These are phyloP conservation scores for Eupithecia vulgata DNA, from an alignment of 2,888 invertebrate genomes.

Conservation along the genomic window DNA sequence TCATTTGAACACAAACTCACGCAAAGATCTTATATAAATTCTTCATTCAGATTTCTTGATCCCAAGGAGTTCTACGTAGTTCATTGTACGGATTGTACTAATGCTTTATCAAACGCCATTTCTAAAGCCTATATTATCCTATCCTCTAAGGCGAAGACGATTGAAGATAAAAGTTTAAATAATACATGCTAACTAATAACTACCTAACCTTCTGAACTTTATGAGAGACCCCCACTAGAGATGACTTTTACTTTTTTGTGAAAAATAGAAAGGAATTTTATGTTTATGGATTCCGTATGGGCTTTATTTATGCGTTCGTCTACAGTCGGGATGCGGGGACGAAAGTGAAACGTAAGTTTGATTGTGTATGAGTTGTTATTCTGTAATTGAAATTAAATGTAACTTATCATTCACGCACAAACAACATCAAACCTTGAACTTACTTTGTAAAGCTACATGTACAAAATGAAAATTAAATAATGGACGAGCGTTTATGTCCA, in stretches of 20 bases:
- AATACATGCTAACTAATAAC: slow-evolving; percentile 17
- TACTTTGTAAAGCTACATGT: background rate
- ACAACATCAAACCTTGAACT: background rate
- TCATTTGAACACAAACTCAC: slow-evolving; percentile 36
- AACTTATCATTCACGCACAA: background rate
- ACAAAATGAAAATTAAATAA: background rate
- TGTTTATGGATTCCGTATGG: slow-evolving; percentile 39
- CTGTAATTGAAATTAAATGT: slow-evolving; percentile 6
- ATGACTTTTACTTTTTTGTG: slow-evolving; percentile 35
- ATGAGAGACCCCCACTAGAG: slow-evolving; percentile 41
- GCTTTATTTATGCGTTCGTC: slow-evolving; percentile 25
- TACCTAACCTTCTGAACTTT: slow-evolving; percentile 32
- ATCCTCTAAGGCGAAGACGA: background rate
- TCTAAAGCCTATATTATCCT: background rate
- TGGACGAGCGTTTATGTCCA: background rate
- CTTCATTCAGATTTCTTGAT: background rate
- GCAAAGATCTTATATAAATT: background rate
- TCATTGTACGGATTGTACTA: background rate
- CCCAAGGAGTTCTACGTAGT: background rate
- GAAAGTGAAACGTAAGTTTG: slow-evolving; percentile 28
- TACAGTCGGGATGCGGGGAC: slow-evolving; percentile 17
- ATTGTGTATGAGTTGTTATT: background rate
- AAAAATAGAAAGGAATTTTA: slow-evolving; percentile 32
- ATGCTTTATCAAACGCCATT: background rate
- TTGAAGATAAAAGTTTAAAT: slow-evolving; percentile 13